Percentiles rank a stretch among this genome's conserved stretches.
Conservation (phyloP, 2,888 invertebrate species). For the Sceliomorpha sp. region DNA sequence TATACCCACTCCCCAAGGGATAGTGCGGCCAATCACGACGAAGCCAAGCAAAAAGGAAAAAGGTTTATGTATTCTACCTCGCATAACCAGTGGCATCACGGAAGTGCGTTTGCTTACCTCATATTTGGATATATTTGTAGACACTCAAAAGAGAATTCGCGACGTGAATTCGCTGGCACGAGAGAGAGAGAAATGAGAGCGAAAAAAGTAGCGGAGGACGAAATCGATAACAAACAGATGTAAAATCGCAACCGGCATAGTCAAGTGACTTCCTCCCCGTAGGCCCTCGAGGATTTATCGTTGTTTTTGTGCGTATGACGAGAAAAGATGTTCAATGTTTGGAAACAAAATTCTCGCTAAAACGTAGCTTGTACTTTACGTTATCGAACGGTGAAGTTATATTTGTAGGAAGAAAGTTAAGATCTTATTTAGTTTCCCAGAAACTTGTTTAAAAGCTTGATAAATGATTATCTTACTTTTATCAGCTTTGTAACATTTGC, state of each 20-base stretch:
- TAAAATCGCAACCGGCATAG: constrained; percentile 38
- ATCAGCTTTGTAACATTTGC: too few relatives aligned
- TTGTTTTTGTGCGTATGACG: constrained; percentile 7
- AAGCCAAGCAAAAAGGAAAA: constrained; percentile 56
- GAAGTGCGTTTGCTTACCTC: constrained; percentile 69
- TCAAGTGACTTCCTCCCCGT: constrained; percentile 20
- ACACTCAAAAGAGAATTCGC: constrained; percentile 62
- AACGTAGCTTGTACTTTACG: too few relatives aligned
- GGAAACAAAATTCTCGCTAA: too few relatives aligned
- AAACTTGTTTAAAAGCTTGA: too few relatives aligned
- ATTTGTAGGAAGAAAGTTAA: too few relatives aligned
- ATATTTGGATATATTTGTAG: constrained; percentile 71
- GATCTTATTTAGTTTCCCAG: too few relatives aligned
- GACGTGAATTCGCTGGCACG: constrained; percentile 15
- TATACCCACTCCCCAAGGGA: constrained; percentile 43
- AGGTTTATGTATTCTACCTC: constrained; percentile 27
- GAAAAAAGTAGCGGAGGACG: not conserved
- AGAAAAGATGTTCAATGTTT: constrained; percentile 9
- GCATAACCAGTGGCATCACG: constrained; percentile 58
- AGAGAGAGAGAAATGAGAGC: constrained; percentile 27
- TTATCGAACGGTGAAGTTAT: too few relatives aligned
- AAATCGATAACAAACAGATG: constrained; percentile 53
- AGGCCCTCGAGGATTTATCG: constrained; percentile 41
- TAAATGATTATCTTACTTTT: too few relatives aligned
- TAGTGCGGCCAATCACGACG: constrained; percentile 58